Evolutionary conservation across 1,140 invertebrate species (phyloP), one percentile per base, ranked within the genome.

Genomic region (Telenomus remus): DNA sequence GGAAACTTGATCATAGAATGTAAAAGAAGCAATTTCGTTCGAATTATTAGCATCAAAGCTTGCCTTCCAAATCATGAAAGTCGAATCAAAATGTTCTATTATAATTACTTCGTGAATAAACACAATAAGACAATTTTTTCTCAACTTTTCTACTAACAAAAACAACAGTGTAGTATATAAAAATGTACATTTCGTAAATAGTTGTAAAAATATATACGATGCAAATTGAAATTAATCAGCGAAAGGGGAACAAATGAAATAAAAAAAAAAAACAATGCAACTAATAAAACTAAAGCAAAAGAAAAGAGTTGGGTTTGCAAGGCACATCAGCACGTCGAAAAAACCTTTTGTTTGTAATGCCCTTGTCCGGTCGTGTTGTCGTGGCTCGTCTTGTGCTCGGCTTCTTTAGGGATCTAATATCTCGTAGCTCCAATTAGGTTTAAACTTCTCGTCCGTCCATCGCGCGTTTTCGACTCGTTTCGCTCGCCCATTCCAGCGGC

Each of bases 401-500:
- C 70, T 61, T 46, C 69, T 69, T 74, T 27, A 8, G 47, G 63
- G 37, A 59, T 48, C 75, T 79, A 79, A 79, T 80, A 75, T 78
- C 75, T 80, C 76, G 75, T 75, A 66, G 74, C 75, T 74, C 75
- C 75, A 80, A 80, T 80, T 80, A 80, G 78, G 73, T 80, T 63
- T 70, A 54, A 75, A 78, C 71, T 61, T 51, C 68, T 72, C 73
- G 72, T 76, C 76, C 70, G 70, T 78, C 59, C 70, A 48, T 73
- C 57, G n/a, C 59, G 69, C 60, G 61, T 43, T 65, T 65, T 65
- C 63, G 49, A 61, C 46, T 51, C 53, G 50, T 46, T 68, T 61
- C 50, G 50, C 60, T 64, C 71, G 51, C 70, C 70, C 72, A 27
- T 27, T 27, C 19, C 19, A 27, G 2, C 75, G 69, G 84, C 85